These are phyloP conservation scores for Stichodactyla helianthus DNA, from an alignment of 64 coral and sea anemone species.

Conservation along the genomic window DNA sequence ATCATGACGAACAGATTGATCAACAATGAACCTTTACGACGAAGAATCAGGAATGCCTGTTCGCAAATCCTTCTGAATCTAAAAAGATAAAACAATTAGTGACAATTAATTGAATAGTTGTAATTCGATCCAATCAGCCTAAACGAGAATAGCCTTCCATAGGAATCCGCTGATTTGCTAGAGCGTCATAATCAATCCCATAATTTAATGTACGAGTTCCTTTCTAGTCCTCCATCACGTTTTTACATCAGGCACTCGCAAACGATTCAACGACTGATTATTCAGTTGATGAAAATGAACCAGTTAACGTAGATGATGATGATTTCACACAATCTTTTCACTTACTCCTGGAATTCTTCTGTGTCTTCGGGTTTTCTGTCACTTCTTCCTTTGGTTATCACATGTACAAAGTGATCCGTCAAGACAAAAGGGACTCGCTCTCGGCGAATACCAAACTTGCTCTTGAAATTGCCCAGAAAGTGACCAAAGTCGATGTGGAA, in stretches of 20 bases:
- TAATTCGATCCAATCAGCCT: too few relatives aligned
- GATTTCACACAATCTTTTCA: not conserved
- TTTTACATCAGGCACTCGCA: too few relatives aligned
- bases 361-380: constrained; percentile 29
- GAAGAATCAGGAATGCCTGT: constrained; percentile 65
- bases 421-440: constrained; percentile 29
- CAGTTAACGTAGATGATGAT: too few relatives aligned
- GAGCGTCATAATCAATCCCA: too few relatives aligned
- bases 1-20: constrained; percentile 91
- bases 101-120: not conserved
- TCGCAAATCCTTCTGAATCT: constrained; percentile 73
- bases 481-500: constrained; percentile 99
- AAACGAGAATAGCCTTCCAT: too few relatives aligned
- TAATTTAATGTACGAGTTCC: too few relatives aligned
- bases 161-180: not conserved
- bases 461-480: constrained; percentile 93
- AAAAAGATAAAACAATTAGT: not conserved
- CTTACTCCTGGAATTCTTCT: constrained; percentile 58
- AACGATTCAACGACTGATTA: too few relatives aligned
- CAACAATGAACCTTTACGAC: constrained; percentile 62
- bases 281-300: too few relatives aligned
- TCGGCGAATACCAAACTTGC: constrained; percentile 83
- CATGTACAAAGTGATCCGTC: constrained; percentile 62
- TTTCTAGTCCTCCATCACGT: too few relatives aligned
- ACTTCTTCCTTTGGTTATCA: constrained; percentile 53